These are phyloP conservation scores for Tenthredo notha DNA, from an alignment of 2,888 invertebrate genomes.

Conservation along the genomic window DNA sequence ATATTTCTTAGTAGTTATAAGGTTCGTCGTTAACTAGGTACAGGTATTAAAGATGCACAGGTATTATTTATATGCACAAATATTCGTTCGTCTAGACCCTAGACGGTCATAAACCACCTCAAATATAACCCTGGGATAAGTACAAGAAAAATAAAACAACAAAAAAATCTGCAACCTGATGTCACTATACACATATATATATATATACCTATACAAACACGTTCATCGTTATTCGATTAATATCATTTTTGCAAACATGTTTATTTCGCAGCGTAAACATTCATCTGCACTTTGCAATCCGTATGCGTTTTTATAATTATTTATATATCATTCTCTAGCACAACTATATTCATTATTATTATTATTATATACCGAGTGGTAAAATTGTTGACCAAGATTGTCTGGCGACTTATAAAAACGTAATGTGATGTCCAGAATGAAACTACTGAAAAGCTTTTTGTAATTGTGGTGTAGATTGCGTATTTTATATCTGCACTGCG, in stretches of 20 bases:
- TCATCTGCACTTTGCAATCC: not conserved
- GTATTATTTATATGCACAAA: not conserved
- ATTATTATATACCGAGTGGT: not conserved
- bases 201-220: not conserved
- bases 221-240: not conserved
- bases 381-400: not conserved
- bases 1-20: not conserved
- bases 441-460: not conserved
- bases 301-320: not conserved
- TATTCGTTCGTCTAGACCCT: not conserved
- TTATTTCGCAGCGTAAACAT: not conserved
- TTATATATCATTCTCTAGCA: not conserved
- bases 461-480: not conserved
- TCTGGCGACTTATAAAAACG: not conserved
- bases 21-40: not conserved
- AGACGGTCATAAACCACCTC: not conserved
- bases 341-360: not conserved
- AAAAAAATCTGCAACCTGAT: not conserved
- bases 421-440: not conserved
- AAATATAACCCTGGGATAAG: too few relatives aligned
- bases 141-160: not conserved
- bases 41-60: not conserved
- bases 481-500: not conserved
- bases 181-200: not conserved
- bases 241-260: not conserved